Conservation (phyloP, 2,113 vertebrate species). For the Mesembrinibis cayennensis region DNA sequence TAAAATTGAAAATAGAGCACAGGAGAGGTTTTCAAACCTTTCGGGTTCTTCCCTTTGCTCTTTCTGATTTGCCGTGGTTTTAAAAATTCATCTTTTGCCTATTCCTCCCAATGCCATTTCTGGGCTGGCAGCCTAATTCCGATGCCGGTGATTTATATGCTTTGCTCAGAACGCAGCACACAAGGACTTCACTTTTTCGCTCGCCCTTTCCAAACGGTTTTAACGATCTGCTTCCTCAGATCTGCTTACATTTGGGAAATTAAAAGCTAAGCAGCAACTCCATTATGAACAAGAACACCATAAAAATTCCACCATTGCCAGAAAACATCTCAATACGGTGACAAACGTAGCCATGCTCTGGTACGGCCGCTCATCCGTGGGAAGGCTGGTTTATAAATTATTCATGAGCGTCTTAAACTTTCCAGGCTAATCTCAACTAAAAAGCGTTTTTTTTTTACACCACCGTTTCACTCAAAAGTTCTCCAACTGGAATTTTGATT, state of each 20-base stretch:
- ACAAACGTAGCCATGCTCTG: neutral
- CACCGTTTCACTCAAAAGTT: neutral
- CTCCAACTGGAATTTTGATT: neutral
- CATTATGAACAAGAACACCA: neutral
- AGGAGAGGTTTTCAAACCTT: neutral
- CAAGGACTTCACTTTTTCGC: neutral
- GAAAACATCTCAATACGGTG: neutral
- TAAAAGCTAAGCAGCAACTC: conserved; percentile 16
- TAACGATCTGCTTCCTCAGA: neutral
- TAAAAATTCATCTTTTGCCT: neutral
- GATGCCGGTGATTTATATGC: rapidly evolving
- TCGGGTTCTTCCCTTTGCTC: rapidly evolving
- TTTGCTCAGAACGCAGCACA: neutral
- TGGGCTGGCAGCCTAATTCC: neutral
- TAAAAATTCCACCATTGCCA: neutral
- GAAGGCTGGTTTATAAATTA: conserved; percentile 8
- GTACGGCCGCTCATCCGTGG: neutral
- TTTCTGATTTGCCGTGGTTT: neutral
- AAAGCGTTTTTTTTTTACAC: neutral
- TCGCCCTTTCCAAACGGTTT: neutral
- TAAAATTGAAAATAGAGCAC: neutral
- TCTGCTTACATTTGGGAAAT: conserved; percentile 25
- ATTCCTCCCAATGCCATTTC: neutral
- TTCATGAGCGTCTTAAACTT: conserved; percentile 1
- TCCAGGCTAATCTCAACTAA: neutral